Evolutionary conservation across 2,888 invertebrate species (phyloP).

Genomic region (Beris morrisii): DNA sequence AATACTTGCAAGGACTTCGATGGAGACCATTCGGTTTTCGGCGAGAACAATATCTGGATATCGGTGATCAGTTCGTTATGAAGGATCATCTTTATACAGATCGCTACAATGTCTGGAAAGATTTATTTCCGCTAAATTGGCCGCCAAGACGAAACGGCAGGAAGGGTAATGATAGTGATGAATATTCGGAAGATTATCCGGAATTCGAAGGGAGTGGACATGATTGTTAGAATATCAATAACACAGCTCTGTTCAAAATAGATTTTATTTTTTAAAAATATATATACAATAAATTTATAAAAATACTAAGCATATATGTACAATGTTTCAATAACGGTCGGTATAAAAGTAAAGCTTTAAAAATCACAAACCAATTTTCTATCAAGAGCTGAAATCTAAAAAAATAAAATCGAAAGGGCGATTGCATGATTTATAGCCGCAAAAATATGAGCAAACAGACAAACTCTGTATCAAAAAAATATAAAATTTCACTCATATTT

Average conservation of each 20-base stretch:
- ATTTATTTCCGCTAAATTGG: slow-evolving; percentile 53
- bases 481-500: too few relatives aligned
- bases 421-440: too few relatives aligned
- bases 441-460: too few relatives aligned
- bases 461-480: too few relatives aligned
- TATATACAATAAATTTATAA: too few relatives aligned
- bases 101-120: slow-evolving; percentile 53
- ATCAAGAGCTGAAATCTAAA: too few relatives aligned
- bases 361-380: neutral
- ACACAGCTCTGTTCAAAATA: too few relatives aligned
- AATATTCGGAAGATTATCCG: slow-evolving; percentile 6
- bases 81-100: slow-evolving; percentile 49
- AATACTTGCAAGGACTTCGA: slow-evolving; percentile 47
- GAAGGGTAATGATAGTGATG: neutral
- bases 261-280: too few relatives aligned
- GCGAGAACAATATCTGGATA: slow-evolving; percentile 52
- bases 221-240: neutral
- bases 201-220: neutral
- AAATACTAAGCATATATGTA: too few relatives aligned
- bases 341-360: too few relatives aligned
- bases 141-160: slow-evolving; percentile 44
- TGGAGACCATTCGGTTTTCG: slow-evolving; percentile 54
- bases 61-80: slow-evolving; percentile 49
- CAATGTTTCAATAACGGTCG: too few relatives aligned
- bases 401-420: too few relatives aligned